phyloP scores from a whole-genome alignment of 1,140 invertebrate species.

The Octopus bimaculoides region DNA sequence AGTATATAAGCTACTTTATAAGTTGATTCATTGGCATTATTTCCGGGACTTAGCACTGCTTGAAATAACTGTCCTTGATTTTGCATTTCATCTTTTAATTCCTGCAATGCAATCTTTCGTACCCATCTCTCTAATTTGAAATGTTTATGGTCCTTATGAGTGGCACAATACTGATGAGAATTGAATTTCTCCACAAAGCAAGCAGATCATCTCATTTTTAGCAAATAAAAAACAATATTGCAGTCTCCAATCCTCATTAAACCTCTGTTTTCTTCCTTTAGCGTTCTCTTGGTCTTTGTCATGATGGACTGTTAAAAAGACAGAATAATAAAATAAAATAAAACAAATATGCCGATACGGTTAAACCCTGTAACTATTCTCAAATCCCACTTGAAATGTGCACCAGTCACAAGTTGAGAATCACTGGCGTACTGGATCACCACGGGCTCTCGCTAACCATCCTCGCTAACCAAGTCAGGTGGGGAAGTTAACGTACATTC shows the following conservation, averaged over 20 bases:
- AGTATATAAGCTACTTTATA: constrained; percentile 13
- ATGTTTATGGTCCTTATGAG: background rate
- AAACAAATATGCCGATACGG: constrained; percentile 3
- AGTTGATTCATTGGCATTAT: background rate
- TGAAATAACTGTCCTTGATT: background rate
- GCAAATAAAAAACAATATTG: background rate
- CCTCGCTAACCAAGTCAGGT: no score
- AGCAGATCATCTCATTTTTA: constrained; percentile 7
- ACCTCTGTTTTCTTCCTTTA: constrained; percentile 5
- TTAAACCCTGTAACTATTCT: background rate
- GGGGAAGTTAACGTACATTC: no score
- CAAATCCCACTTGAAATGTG: constrained; percentile 6
- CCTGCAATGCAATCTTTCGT: background rate
- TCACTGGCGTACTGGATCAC: background rate
- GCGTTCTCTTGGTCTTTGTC: constrained; percentile 2
- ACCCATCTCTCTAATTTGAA: background rate
- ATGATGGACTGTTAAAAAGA: background rate
- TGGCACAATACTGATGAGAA: background rate
- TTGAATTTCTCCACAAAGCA: constrained; percentile 7
- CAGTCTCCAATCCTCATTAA: constrained; percentile 7
- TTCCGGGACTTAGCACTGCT: background rate
- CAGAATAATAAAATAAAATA: background rate
- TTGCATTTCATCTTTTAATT: background rate
- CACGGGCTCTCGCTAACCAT: no score
- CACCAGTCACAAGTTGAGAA: background rate